Conservation (phyloP, 2,113 vertebrate species). For the Channa argus region DNA sequence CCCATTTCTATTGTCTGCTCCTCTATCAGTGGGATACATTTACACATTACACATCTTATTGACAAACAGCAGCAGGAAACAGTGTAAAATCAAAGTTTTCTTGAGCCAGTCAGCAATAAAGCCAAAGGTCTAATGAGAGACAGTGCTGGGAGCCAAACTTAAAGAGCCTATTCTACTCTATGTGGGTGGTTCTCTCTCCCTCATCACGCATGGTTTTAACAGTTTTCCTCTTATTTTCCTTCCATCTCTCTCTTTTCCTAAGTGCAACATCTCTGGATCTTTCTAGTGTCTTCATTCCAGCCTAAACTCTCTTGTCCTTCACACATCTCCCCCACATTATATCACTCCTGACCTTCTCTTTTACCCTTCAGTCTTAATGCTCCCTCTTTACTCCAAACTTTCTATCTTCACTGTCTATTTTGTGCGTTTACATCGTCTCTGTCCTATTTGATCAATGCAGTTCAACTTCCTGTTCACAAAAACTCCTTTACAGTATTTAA, state of each 20-base stretch:
- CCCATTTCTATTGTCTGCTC: neutral
- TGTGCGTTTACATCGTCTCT: no score
- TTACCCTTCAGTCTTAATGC: neutral
- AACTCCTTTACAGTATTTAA: no score
- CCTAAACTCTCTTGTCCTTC: slow-evolving; percentile 1
- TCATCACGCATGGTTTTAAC: slow-evolving; percentile 28
- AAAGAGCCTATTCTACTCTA: slow-evolving; percentile 44
- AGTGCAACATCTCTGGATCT: neutral
- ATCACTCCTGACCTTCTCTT: neutral
- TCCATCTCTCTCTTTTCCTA: neutral
- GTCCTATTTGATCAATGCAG: no score
- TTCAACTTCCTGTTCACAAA: no score
- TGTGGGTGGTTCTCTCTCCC: slow-evolving; percentile 41
- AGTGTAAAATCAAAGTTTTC: slow-evolving; percentile 29
- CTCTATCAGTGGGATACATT: slow-evolving; percentile 5
- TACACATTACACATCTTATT: neutral
- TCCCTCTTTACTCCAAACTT: neutral
- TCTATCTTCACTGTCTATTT: neutral
- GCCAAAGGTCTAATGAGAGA: slow-evolving; percentile 29
- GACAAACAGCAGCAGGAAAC: slow-evolving; percentile 14
- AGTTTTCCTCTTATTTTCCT: slow-evolving; percentile 4
- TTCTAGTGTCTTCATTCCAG: slow-evolving; percentile 1
- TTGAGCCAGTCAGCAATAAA: slow-evolving; percentile 52
- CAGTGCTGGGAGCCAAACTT: slow-evolving; percentile 49
- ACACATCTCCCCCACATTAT: slow-evolving; percentile 7